Percentiles rank a stretch among this genome's conserved stretches.
Conservation (phyloP, 2,797 vertebrate genomes). For the Parotocinclus haroldoi region DNA sequence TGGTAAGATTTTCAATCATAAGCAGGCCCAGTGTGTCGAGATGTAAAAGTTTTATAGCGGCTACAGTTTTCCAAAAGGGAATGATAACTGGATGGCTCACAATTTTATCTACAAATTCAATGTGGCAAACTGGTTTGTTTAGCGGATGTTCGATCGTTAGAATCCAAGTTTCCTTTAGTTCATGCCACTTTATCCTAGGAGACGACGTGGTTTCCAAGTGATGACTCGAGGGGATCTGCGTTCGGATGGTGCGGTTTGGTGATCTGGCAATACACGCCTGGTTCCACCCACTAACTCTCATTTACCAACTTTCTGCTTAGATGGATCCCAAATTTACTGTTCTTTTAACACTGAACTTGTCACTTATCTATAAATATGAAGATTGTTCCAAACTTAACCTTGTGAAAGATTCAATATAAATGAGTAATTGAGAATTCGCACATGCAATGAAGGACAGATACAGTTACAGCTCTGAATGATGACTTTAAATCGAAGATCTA, state of each 20-base stretch:
- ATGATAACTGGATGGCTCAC: conserved; percentile 31
- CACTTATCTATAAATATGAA: too few species aligned
- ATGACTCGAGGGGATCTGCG: conserved; percentile 35
- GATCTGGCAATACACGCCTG: conserved; percentile 38
- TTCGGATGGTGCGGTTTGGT: conserved; percentile 43
- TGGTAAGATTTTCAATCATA: conserved; percentile 40
- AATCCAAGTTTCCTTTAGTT: conserved; percentile 38
- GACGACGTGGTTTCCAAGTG: conserved; percentile 42
- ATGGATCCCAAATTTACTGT: too few species aligned
- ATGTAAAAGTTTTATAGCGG: conserved; percentile 40
- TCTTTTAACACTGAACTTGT: too few species aligned
- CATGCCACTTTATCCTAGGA: conserved; percentile 49
- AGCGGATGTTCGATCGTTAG: conserved; percentile 21
- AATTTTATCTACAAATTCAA: conserved; percentile 36
- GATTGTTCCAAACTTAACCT: too few species aligned
- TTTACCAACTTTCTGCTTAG: conserved; percentile 31
- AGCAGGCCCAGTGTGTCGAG: conserved; percentile 41
- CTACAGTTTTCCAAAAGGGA: conserved; percentile 36
- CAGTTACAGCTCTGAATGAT: too few species aligned
- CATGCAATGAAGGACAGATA: too few species aligned
- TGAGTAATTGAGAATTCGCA: too few species aligned
- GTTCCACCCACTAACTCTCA: conserved; percentile 38
- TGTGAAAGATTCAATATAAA: too few species aligned
- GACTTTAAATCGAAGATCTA: too few species aligned
- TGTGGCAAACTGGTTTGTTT: conserved; percentile 34